Base-by-base conservation (phyloP, 2,797 vertebrate species). In the Distichodus sexfasciatus region DNA sequence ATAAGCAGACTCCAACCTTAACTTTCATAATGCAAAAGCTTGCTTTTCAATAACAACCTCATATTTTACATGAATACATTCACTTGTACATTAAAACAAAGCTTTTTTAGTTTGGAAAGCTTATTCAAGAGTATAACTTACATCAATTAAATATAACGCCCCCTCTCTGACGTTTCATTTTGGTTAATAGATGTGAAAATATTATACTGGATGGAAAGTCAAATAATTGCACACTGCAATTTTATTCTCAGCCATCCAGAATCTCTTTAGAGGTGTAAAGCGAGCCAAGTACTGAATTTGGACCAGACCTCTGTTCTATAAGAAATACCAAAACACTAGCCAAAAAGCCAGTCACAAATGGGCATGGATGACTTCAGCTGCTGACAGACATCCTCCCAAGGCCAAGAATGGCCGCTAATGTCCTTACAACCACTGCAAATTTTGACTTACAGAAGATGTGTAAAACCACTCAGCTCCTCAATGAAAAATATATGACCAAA, bases 401-500 rank as follows among this genome's bases (percentile, higher is more conserved):
- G 36, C 55, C 12, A 59, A 41, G 57, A 17, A 4, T n/a, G 9
- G 38, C 38, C 36, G 23, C 57, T 41, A 60, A 60, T n/a, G 35
- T 36, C 38, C 38, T 43, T 23, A 5, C 38, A 14, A 43, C 17
- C 24, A 29, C 43, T 41, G 29, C 12, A 41, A 14, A 60, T 17
- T 29, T 43, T 2, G n/a, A 14, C 58, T 69, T 43, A 26, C 60
- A 53, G 36, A 46, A 44, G 26, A 28, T 21, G 43, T 36, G 41
- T 21, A 64, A 35, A 68, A 72, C 24, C 66, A 46, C 33, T 11
- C 43, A 68, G 14, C 40, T 54, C 26, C 63, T 23, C 67, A 79
- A 75, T 74, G 19, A 63, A 75, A 79, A 53, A 65, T 46, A 43
- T 44, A 60, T 60, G 57, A 60, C 36, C 57, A 41, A 41, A 60